A percentile compares a stretch with the other conserved stretches of the same genome.
Evolutionary conservation across 2,113 vertebrate species (phyloP).

Genomic region (Atlantisia rogersi): DNA sequence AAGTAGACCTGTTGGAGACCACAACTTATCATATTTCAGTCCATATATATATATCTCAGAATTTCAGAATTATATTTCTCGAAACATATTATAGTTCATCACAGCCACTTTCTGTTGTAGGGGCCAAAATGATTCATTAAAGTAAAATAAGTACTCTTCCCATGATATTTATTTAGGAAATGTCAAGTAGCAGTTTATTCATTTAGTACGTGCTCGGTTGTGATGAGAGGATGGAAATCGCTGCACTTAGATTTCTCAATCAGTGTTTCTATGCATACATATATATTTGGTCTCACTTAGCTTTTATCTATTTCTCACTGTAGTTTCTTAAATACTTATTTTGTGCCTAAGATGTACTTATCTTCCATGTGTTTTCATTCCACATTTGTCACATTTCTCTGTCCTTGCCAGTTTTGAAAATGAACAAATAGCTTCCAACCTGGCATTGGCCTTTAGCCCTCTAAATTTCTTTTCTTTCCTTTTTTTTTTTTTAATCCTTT

Average conservation of each 20-base stretch:
- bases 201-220: not conserved
- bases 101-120: conserved; percentile 34
- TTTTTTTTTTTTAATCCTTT: not conserved
- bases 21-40: conserved; percentile 37
- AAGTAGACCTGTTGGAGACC: not conserved
- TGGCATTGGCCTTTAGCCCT: not conserved
- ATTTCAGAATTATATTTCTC: conserved; percentile 10
- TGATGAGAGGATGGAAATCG: conserved; percentile 38
- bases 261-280: not conserved
- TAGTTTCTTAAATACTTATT: conserved; percentile 2
- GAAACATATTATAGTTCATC: conserved; percentile 24
- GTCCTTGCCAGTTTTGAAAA: conserved; percentile 9
- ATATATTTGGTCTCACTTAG: conserved; percentile 22
- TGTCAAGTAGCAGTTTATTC: conserved; percentile 63
- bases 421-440: not conserved
- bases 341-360: conserved; percentile 5
- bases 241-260: conserved; percentile 41
- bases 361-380: not conserved
- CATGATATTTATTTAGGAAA: conserved; percentile 58
- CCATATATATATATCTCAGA: not conserved
- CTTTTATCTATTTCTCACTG: conserved; percentile 11
- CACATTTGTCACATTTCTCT: not conserved
- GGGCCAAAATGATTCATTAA: conserved; percentile 58
- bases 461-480: not conserved
- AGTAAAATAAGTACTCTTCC: conserved; percentile 53